Conservation (phyloP, 1,140 invertebrate genomes). For the Scaptomyza graminum region DNA sequence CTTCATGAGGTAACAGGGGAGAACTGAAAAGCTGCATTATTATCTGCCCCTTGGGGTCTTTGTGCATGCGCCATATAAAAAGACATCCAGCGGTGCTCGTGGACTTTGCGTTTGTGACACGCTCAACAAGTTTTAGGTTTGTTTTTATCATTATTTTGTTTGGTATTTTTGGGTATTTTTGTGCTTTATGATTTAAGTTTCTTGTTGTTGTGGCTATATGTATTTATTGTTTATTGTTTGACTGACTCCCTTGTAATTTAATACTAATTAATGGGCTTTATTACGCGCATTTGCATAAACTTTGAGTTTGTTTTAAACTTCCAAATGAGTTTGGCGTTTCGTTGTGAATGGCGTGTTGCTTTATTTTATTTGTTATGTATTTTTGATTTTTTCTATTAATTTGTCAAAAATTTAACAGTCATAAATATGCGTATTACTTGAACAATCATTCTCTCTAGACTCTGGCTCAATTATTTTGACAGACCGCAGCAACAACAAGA, state of each 20-base stretch:
- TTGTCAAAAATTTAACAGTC: constrained; percentile 69
- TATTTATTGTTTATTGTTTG: constrained; percentile 40
- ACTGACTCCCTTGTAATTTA: constrained; percentile 61
- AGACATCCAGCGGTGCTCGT: constrained; percentile 60
- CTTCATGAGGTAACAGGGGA: constrained; percentile 10
- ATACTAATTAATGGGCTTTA: constrained; percentile 81
- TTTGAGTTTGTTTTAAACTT: constrained; percentile 52
- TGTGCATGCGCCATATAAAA: constrained; percentile 48
- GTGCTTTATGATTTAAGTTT: not conserved
- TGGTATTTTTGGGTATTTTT: constrained; percentile 11
- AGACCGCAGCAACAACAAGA: constrained; percentile 31
- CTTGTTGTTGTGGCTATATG: not conserved
- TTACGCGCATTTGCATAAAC: constrained; percentile 73
- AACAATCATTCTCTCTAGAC: constrained; percentile 24
- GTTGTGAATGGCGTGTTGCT: constrained; percentile 57
- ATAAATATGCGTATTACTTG: constrained; percentile 68
- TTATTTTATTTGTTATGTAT: constrained; percentile 40
- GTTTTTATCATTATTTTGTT: constrained; percentile 25
- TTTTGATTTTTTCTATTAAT: constrained; percentile 63
- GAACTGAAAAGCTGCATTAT: constrained; percentile 45
- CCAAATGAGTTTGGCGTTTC: constrained; percentile 44
- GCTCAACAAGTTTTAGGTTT: constrained; percentile 68
- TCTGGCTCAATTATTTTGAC: constrained; percentile 70
- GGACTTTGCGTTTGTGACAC: constrained; percentile 16
- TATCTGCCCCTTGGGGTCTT: constrained; percentile 45